Evolutionary conservation across 2,888 invertebrate genomes (phyloP).

Genomic region (Tinea pellionella): DNA sequence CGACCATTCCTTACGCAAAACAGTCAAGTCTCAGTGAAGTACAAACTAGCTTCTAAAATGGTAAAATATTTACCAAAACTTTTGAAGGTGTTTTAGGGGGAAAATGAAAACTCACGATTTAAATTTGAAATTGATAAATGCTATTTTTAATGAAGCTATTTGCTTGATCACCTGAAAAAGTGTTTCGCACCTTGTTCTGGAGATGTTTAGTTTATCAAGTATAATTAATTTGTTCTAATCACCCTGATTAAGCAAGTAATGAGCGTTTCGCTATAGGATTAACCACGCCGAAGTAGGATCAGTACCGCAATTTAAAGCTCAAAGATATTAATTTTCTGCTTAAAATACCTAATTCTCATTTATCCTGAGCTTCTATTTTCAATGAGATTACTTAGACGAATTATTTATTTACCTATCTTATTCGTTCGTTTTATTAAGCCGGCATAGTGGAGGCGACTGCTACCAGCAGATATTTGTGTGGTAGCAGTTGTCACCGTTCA

Average conservation of each 20-base stretch:
- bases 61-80: too few relatives aligned
- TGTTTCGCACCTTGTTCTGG: background rate
- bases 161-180: background rate
- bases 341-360: conserved; percentile 23
- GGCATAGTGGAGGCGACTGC: too few relatives aligned
- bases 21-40: too few relatives aligned
- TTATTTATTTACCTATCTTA: too few relatives aligned
- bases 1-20: too few relatives aligned
- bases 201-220: conserved; percentile 15
- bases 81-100: too few relatives aligned
- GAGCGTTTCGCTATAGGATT: conserved; percentile 28
- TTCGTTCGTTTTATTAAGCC: too few relatives aligned
- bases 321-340: conserved; percentile 18
- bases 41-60: too few relatives aligned
- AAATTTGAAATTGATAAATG: too few relatives aligned
- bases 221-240: conserved; percentile 40
- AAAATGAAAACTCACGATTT: too few relatives aligned
- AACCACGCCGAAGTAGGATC: conserved; percentile 25
- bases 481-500: too few relatives aligned
- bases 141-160: background rate
- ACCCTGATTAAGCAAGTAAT: conserved; percentile 30
- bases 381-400: background rate
- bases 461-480: too few relatives aligned
- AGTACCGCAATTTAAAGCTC: conserved; percentile 29
- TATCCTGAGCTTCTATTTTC: background rate